A percentile compares a stretch with the other conserved stretches of the same genome.
Conservation (phyloP, 2,797 vertebrate species). For the Tapera naevia region DNA sequence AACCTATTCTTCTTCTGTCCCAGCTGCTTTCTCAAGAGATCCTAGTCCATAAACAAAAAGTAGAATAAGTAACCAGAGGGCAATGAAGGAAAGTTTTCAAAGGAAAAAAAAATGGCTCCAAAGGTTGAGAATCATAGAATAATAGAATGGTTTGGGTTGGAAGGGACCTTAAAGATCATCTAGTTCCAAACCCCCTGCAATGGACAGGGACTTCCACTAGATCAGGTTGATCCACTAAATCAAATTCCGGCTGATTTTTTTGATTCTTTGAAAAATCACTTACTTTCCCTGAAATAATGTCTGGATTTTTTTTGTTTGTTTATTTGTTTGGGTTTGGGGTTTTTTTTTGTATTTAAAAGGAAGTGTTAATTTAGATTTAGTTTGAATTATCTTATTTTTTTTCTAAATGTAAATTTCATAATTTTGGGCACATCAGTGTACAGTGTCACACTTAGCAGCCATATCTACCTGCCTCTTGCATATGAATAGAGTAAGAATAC, state of each 20-base stretch:
- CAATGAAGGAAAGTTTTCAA: neutral
- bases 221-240: no score
- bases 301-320: neutral
- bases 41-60: neutral
- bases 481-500: neutral
- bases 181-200: no score
- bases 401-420: neutral
- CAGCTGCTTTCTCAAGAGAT: neutral
- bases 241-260: neutral
- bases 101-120: neutral
- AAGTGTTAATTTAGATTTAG: neutral
- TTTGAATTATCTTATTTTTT: neutral
- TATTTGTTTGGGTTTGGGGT: rapidly evolving
- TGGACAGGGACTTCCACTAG: no score
- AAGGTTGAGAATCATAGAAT: neutral
- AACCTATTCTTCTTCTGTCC: neutral
- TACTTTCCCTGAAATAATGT: neutral
- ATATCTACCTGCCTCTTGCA: neutral
- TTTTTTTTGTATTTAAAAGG: neutral
- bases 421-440: neutral
- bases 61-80: neutral
- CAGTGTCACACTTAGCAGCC: neutral
- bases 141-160: no score
- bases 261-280: neutral
- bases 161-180: no score